A percentile compares a stretch with the other conserved stretches of the same genome.
Conservation (phyloP, 2,797 vertebrate genomes). For the Rhadinocentrus ornatus region DNA sequence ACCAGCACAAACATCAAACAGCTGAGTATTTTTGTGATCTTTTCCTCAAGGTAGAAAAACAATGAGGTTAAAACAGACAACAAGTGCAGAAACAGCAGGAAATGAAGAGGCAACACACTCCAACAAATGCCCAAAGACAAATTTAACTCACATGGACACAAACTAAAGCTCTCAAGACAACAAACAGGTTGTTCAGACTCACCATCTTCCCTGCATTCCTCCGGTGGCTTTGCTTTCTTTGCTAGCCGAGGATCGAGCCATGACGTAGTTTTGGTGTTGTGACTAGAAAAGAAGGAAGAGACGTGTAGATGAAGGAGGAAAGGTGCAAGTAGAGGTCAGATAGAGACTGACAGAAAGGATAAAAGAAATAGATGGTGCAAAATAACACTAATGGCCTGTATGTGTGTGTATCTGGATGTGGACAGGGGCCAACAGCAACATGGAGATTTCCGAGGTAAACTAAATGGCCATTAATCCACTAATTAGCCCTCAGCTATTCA, state of each 20-base stretch:
- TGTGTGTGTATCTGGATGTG: background rate
- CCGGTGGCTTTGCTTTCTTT: constrained; percentile 98
- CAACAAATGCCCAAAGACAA: constrained; percentile 16
- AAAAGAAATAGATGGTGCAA: constrained; percentile 29
- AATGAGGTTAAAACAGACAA: constrained; percentile 36
- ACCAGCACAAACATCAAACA: constrained; percentile 30
- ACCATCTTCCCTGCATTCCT: constrained; percentile 99
- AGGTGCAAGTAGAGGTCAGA: constrained; percentile 43
- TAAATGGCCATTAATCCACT: constrained; percentile 90
- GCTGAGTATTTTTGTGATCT: constrained; percentile 25
- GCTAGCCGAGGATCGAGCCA: constrained; percentile 99
- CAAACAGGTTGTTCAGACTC: constrained; percentile 73
- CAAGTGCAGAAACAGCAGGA: constrained; percentile 47
- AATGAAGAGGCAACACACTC: constrained; percentile 24
- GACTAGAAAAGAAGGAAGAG: constrained; percentile 84
- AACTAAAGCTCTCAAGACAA: constrained; percentile 21
- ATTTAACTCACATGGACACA: constrained; percentile 29
- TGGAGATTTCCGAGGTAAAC: constrained; percentile 70
- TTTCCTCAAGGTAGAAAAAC: constrained; percentile 27
- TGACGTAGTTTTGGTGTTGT: constrained; percentile 99
- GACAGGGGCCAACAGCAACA: constrained; percentile 30
- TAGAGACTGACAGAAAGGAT: constrained; percentile 29
- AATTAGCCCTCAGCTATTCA: constrained; percentile 90
- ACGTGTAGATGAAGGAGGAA: constrained; percentile 11
- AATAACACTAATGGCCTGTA: constrained; percentile 32